Conservation (phyloP, 1,140 invertebrate species). For the Temnothorax curvispinosus region DNA sequence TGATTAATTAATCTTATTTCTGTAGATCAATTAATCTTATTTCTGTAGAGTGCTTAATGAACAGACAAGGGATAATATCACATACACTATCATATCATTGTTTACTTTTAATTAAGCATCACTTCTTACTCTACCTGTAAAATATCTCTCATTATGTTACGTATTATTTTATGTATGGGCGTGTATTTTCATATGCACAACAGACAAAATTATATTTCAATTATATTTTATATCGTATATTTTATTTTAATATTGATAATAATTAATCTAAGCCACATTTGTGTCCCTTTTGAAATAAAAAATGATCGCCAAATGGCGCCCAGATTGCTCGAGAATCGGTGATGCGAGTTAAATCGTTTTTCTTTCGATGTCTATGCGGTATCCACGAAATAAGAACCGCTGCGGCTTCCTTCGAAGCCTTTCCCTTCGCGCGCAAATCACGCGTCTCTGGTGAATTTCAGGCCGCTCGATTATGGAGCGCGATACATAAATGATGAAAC, state of each 20-base stretch:
- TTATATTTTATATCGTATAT: background rate
- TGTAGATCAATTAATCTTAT: background rate
- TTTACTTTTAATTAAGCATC: background rate
- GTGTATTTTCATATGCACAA: background rate
- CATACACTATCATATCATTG: background rate
- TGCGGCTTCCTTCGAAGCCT: background rate
- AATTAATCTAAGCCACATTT: background rate
- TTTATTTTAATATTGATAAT: background rate
- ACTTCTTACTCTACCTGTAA: background rate
- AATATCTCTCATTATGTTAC: background rate
- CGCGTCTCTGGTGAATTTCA: background rate
- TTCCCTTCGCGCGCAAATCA: background rate
- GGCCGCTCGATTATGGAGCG: background rate
- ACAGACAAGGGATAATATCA: background rate
- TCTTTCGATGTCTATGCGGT: background rate
- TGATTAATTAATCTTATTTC: background rate
- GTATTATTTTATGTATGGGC: too few relatives aligned
- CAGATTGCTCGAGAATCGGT: background rate
- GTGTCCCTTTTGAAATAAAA: background rate
- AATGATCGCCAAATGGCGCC: background rate
- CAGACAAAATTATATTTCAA: background rate
- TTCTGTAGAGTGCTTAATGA: background rate
- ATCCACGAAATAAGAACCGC: background rate
- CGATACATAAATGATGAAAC: background rate
- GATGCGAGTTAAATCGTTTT: conserved; percentile 12